Base-by-base conservation (phyloP, 2,113 vertebrate species). In the Eonycteris spelaea region DNA sequence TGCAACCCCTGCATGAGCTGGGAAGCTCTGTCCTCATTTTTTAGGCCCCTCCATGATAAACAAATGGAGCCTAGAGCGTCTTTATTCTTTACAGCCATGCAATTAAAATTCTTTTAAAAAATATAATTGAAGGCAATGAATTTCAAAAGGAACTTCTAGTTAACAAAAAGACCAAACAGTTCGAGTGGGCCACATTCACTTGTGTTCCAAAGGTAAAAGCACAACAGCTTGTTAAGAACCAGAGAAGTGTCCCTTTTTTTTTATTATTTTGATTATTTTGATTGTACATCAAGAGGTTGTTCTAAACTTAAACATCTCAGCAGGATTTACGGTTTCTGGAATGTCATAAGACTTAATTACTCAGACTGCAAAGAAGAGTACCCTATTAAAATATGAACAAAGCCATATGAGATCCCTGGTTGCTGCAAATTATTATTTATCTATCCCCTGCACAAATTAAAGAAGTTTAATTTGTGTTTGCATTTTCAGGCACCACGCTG, bases 1-100 rank as follows among this genome's bases (percentile, higher is more conserved):
- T 98, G 98, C 99, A 99, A 98, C 99, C 99, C 99, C 98, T 99
- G 98, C 99, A 97, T 98, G 98, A 99, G 99, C 99, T 98, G 98
- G 98, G 98, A 98, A 99, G 98, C 99, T 99, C 99, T 99, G 98
- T 98, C 99, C 98, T 98, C 97, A 98, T 99, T 98, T 98, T 98
- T 98, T 96, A 95, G 97, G 98, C 98, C 97, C 95, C 98, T 98
- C 98, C 98, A 98, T 57, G 98, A 99, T 99, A 99, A 99, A 99
- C 98, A 98, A 99, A 99, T 98, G 99, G 98, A 98, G 98, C 98
- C 98, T 90, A 96, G 95, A 98, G 98, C 97, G 97, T 99, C 98
- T 99, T 98, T 97, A 98, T 98, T 98, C 98, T 99, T 99, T 99
- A 98, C 98, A 98, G 98, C 95, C 97, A 98, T 96, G 97, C 98